These are phyloP conservation scores for Digitonthophagus gazella DNA, from an alignment of 2,888 invertebrate genomes.

Conservation along the genomic window DNA sequence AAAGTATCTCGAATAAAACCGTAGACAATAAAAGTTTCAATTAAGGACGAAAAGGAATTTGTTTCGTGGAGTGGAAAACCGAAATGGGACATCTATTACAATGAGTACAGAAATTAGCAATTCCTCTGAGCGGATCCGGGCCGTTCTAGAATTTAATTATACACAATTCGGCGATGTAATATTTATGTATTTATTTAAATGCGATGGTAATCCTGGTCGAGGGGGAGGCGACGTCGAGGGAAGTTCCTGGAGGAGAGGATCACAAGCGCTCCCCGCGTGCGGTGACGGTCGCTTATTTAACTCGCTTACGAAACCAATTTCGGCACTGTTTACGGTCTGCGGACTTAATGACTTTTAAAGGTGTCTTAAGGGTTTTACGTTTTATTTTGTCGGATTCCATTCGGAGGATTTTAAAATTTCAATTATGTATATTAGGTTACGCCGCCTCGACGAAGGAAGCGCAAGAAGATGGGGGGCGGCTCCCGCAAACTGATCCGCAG, in stretches of 20 bases:
- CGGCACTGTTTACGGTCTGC: constrained; percentile 45
- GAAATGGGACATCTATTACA: constrained; percentile 50
- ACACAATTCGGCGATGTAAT: constrained; percentile 54
- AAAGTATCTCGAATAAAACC: neutral
- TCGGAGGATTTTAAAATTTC: constrained; percentile 29
- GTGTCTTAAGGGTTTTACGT: constrained; percentile 45
- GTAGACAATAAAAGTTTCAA: neutral
- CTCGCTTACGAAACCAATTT: constrained; percentile 39
- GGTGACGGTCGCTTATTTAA: constrained; percentile 27
- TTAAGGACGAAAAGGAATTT: neutral
- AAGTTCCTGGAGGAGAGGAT: constrained; percentile 28
- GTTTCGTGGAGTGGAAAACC: constrained; percentile 20
- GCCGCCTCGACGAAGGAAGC: constrained; percentile 1
- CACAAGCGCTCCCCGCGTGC: constrained; percentile 3
- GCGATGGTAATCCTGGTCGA: constrained; percentile 52
- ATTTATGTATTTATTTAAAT: constrained; percentile 56
- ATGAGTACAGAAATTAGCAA: constrained; percentile 50
- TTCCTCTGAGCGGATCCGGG: constrained; percentile 47
- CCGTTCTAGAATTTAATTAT: constrained; percentile 52
- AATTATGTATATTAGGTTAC: constrained; percentile 25
- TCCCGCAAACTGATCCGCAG: constrained; percentile 1
- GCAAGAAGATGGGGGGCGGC: constrained; percentile 7
- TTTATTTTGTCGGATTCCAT: constrained; percentile 38
- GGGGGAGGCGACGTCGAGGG: constrained; percentile 43
- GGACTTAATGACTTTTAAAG: constrained; percentile 48